Conservation (phyloP, 2,113 vertebrate species). For the Otus sunia region DNA sequence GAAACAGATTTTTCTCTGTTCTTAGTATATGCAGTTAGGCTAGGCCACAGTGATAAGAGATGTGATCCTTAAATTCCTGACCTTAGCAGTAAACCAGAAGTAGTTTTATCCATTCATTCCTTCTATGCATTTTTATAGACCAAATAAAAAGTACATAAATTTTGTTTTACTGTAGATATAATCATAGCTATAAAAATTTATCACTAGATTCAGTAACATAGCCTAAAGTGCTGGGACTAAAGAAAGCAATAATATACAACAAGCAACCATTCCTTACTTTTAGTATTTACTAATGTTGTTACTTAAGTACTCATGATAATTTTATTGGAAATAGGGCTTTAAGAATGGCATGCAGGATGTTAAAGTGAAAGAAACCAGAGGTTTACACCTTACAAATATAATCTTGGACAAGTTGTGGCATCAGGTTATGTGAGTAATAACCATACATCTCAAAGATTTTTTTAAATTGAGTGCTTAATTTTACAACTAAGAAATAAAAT, state of each 20-base stretch:
- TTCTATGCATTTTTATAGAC: slow-evolving; percentile 37
- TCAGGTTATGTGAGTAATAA: neutral
- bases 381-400: neutral
- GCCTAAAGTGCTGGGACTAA: neutral
- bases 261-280: neutral
- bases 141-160: slow-evolving; percentile 53
- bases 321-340: neutral
- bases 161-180: slow-evolving; percentile 46
- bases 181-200: slow-evolving; percentile 60
- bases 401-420: neutral
- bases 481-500: neutral
- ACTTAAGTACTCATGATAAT: neutral
- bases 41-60: neutral
- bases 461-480: neutral
- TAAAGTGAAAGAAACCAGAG: neutral
- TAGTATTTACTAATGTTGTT: neutral
- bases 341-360: neutral
- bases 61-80: neutral
- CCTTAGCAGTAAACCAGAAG: neutral
- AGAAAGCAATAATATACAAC: neutral
- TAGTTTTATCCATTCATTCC: slow-evolving; percentile 8
- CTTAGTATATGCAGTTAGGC: neutral
- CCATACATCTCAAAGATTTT: neutral
- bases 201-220: slow-evolving; percentile 32
- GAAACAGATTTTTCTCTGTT: neutral